Evolutionary conservation across 2,888 invertebrate species (phyloP), one percentile per base, ranked within the genome.

Genomic region (Neoascia interrupta): DNA sequence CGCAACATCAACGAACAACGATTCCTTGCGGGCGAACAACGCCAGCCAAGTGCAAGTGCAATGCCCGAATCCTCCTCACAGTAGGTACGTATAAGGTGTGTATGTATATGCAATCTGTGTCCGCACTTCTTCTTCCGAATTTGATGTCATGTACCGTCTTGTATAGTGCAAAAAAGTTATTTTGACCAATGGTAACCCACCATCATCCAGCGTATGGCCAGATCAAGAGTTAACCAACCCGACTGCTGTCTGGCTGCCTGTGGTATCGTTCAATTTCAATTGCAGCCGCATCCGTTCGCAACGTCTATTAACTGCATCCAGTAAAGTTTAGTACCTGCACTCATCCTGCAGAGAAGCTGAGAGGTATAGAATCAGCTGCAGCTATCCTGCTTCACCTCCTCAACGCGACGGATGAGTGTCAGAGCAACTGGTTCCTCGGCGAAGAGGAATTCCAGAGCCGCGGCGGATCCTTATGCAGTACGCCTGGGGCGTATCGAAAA

Each of bases 221-320:
- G 73, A 72, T 79, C 76, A 72, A 54, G 64, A 72, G 72, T 72
- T 72, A 72, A 70, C 76, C 76, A 79, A 79, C 72, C 72, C 76
- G 72, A 79, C 76, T 76, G 76, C 72, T 54, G 72, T 64, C 53
- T 76, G 3, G 72, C 54, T 49, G 79, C 79, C 79, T 43, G 73
- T 79, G 79, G 73, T 79, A 79, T 68, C 79, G 73, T 79, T 73
- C 79, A 73, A 73, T 79, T 79, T 79, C 79, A 79, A 79, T 79
- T 79, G 79, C 73, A 79, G 79, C 73, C 73, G 79, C 73, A 73
- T 79, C 79, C 79, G 79, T 68, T 79, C 34, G 34, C 60, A 31
- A 21, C 64, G 49, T 26, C 54, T 60, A 76, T 72, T 76, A 72
- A 60, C 66, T 41, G 66, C 54, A 54, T 49, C 79, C 60, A 72